Base-by-base conservation (phyloP, 2,888 invertebrate species). In the Leucozona laternaria region DNA sequence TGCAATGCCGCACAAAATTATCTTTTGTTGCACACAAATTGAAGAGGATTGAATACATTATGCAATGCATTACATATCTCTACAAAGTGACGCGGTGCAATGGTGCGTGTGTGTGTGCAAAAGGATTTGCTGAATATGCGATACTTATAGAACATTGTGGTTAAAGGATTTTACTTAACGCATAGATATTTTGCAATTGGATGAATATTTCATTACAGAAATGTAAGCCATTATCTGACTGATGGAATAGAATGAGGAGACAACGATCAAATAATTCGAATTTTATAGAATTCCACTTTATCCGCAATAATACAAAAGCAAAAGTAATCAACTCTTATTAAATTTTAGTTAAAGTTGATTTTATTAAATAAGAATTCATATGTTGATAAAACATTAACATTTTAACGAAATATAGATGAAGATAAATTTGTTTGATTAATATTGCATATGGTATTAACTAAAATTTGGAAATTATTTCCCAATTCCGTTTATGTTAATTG, bases 1-100 rank as follows among this genome's bases (percentile, higher is more conserved):
- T 76, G 79, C 72, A 64, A 66, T 64, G 50, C 58, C 40, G 58
- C 78, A 53, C 50, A 43, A 82, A 68, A 68, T 79, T 81, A 77
- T 45, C 70, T 70, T 70, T 70, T 76, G 76, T 81, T 83, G 72
- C 53, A 73, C 78, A 22, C 11, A 48, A 73, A 66, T 40, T 43
- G 13, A 82, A 78, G 40, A 66, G 78, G 45, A 66, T 37, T 68
- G 60, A 58, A 58, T 78, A 22, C 43, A 68, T 66, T 57, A 28
- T 20, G 55, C 8, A 53, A 25, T 53, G 13, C 15, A 15, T 53
- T 8, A 31, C 8, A 31, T 31, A 50, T 2, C 1, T 48, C 8
- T 3, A 10, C 10, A 20, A 11, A 5, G 28, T 48, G n/a, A n/a
- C n/a, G 43, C 11, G 11, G 13, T 48, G 48, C 60, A 37, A 22